Evolutionary conservation across 2,113 vertebrate species (phyloP), one percentile per base, ranked within the genome.

Genomic region (Baryphthengus martii): DNA sequence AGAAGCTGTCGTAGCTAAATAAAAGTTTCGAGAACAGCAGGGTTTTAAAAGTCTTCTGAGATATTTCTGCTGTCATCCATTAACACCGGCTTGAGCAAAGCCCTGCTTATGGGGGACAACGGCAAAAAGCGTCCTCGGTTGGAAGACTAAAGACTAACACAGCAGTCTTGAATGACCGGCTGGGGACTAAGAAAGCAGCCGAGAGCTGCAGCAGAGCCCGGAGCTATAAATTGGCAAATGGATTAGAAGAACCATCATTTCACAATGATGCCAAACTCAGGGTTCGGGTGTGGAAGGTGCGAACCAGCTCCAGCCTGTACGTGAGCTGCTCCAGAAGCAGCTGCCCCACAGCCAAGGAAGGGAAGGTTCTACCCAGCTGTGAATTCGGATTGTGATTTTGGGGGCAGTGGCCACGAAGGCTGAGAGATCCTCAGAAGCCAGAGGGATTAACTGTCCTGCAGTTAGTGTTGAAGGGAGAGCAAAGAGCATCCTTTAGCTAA

Each of bases 21-120:
- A 78, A 88, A 95, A 94, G 68, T 89, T 95, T 91, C 50, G 55
- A 80, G 75, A 92, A 63, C 75, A 85, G 76, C 83, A 90, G 58
- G 66, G 68, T 75, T 94, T 93, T 88, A 78, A 55, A 84, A 84
- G 80, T n/a, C 83, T 90, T 88, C 72, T 78, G 86, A 80, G 65
- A 25, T 56, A 29, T 79, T 91, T 88, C 82, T 91, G 75, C 75
- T 84, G 72, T 55, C 76, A 59, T 40, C 47, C 88, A 59, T 83
- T 93, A 85, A 35, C 56, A 90, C 29, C 2, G 8, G 33, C 75
- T 65, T 25, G 55, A 80, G 80, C 75, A 90, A 86, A 95, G 68
- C 79, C 33, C 66, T 78, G 44, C 52, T 85, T 93, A 40, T 2
- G 2, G 66, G 44, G 10, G 59, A 84, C 49, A 77, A 7, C 1